Percentiles rank a stretch among this genome's conserved stretches.
Conservation (phyloP, 2,113 vertebrate genomes). For the Thermophis baileyi region DNA sequence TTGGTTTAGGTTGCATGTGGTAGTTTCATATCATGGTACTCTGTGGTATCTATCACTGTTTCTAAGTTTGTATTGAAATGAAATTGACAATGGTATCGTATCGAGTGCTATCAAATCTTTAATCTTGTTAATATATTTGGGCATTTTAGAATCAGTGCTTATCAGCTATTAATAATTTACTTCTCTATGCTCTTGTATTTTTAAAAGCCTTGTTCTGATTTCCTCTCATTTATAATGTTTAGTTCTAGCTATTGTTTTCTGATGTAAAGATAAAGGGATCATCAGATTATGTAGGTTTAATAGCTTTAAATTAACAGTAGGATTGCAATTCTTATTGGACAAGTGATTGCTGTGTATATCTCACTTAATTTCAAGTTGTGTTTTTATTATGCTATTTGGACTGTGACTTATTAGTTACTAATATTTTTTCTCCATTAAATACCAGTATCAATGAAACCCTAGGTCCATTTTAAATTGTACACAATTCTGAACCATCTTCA, state of each 20-base stretch:
- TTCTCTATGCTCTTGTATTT: background rate
- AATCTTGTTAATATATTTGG: background rate
- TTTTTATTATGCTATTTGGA: background rate
- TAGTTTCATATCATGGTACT: no score
- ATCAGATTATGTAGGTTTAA: background rate
- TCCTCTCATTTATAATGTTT: background rate
- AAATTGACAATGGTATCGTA: background rate
- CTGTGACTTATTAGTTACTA: background rate
- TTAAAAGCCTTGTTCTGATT: background rate
- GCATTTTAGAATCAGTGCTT: background rate
- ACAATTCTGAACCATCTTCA: background rate
- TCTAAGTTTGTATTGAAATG: background rate
- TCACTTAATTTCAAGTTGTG: background rate
- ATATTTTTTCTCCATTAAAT: background rate
- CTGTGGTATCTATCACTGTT: background rate
- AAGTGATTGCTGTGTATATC: background rate
- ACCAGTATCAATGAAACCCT: background rate
- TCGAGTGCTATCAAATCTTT: background rate
- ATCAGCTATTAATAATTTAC: background rate
- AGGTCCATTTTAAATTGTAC: background rate
- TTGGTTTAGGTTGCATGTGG: background rate
- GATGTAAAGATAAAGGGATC: background rate
- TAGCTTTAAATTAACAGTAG: background rate
- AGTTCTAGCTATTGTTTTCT: background rate
- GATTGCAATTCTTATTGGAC: background rate